These are phyloP conservation scores for Platycheirus rosarum DNA, from an alignment of 2,888 invertebrate species.

Conservation along the genomic window DNA sequence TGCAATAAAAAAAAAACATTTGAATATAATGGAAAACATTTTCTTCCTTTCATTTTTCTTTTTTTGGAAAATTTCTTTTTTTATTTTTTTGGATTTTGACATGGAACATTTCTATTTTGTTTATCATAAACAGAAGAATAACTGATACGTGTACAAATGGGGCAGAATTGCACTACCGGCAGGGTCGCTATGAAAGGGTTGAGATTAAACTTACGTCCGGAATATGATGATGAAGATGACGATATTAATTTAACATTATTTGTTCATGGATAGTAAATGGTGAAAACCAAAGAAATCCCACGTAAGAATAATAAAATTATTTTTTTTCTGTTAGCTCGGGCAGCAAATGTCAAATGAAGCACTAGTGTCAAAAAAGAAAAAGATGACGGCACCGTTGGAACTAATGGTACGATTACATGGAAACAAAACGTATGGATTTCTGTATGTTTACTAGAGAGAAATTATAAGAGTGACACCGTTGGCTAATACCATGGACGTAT, in stretches of 20 bases:
- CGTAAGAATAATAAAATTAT: constrained; percentile 72
- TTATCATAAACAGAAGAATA: constrained; percentile 64
- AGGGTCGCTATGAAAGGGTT: neutral
- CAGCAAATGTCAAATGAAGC: constrained; percentile 32
- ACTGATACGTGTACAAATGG: constrained; percentile 65
- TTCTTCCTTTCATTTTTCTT: constrained; percentile 18
- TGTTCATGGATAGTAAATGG: constrained; percentile 54
- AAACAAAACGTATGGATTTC: neutral
- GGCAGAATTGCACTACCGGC: neutral
- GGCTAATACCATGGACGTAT: too few relatives aligned
- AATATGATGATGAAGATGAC: constrained; percentile 52
- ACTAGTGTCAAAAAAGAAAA: neutral
- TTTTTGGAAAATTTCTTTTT: constrained; percentile 11
- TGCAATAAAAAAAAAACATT: constrained; percentile 3
- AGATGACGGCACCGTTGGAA: constrained; percentile 47
- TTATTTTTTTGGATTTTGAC: constrained; percentile 26
- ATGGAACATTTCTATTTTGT: constrained; percentile 43
- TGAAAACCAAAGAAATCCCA: constrained; percentile 64
- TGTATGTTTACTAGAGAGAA: neutral
- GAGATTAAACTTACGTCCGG: constrained; percentile 59
- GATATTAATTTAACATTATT: constrained; percentile 65
- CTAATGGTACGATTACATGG: constrained; percentile 35
- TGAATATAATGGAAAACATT: neutral
- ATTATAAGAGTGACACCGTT: too few relatives aligned
- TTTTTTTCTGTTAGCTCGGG: constrained; percentile 52